A percentile compares a stretch with the other conserved stretches of the same genome.
Evolutionary conservation across 1,140 invertebrate species (phyloP).

Genomic region (Orussus abietinus): DNA sequence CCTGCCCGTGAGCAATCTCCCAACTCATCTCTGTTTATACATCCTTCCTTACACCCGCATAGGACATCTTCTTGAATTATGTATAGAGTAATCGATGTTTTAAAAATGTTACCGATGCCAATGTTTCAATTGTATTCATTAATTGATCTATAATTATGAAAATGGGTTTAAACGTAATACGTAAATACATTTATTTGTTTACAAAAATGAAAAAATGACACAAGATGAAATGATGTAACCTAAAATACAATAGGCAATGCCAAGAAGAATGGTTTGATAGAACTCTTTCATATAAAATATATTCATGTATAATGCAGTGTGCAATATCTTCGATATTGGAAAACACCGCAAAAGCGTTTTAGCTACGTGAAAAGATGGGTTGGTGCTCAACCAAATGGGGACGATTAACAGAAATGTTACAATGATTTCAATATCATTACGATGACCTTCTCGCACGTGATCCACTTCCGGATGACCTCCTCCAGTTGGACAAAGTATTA

Average conservation of each 20-base stretch:
- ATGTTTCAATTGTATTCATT: too few species aligned
- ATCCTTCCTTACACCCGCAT: constrained; percentile 5
- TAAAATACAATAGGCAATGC: constrained; percentile 18
- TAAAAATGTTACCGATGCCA: too few species aligned
- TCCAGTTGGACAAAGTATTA: constrained; percentile 26
- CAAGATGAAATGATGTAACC: constrained; percentile 17
- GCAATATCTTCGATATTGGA: constrained; percentile 24
- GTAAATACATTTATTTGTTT: not conserved
- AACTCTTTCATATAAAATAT: constrained; percentile 12
- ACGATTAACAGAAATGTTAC: constrained; percentile 28
- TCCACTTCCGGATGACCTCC: constrained; percentile 37
- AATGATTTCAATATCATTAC: constrained; percentile 27
- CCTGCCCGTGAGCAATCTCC: too few species aligned
- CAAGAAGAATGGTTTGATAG: constrained; percentile 5
- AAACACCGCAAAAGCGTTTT: constrained; percentile 25
- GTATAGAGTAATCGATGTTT: not conserved
- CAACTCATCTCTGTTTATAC: too few species aligned
- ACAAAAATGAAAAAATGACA: constrained; percentile 7
- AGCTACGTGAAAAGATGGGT: constrained; percentile 18
- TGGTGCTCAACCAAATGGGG: constrained; percentile 33
- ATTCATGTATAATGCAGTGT: constrained; percentile 26
- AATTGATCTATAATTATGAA: not conserved
- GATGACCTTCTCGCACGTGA: constrained; percentile 32
- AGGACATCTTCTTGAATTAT: constrained; percentile 7
- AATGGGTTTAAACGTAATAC: not conserved